Conservation (phyloP, 2,888 invertebrate genomes). For the Mechanitis messenoides region DNA sequence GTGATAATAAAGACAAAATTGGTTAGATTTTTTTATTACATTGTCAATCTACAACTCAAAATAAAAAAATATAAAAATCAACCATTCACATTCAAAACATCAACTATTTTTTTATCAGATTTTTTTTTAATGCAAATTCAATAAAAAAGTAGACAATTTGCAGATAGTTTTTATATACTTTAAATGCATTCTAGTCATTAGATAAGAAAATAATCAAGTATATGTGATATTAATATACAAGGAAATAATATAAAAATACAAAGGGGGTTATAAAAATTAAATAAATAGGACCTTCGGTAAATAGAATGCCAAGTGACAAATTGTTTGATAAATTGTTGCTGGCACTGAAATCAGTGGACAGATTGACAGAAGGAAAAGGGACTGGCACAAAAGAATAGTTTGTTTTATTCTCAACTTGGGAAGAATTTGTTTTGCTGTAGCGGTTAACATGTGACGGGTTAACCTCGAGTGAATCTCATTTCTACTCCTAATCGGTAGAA, state of each 20-base stretch:
- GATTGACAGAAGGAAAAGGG: slow-evolving; percentile 21
- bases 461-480: slow-evolving; percentile 8
- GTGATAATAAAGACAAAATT: too few species aligned
- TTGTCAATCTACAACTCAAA: too few species aligned
- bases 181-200: too few species aligned
- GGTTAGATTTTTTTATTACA: too few species aligned
- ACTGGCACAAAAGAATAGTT: slow-evolving; percentile 18
- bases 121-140: too few species aligned
- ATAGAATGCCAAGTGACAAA: slow-evolving; percentile 10
- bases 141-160: too few species aligned
- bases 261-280: neutral
- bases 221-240: too few species aligned
- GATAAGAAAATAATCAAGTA: too few species aligned
- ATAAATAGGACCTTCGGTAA: neutral
- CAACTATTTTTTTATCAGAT: too few species aligned
- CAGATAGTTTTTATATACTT: too few species aligned
- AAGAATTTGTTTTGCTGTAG: slow-evolving; percentile 19
- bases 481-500: neutral
- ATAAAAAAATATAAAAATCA: neutral
- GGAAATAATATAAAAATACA: too few species aligned
- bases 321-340: slow-evolving; percentile 8
- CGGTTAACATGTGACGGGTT: slow-evolving; percentile 21
- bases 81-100: too few species aligned
- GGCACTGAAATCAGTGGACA: slow-evolving; percentile 16
- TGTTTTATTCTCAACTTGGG: slow-evolving; percentile 16